Conservation (phyloP, 2,113 vertebrate genomes). For the Macaca fascicularis region DNA sequence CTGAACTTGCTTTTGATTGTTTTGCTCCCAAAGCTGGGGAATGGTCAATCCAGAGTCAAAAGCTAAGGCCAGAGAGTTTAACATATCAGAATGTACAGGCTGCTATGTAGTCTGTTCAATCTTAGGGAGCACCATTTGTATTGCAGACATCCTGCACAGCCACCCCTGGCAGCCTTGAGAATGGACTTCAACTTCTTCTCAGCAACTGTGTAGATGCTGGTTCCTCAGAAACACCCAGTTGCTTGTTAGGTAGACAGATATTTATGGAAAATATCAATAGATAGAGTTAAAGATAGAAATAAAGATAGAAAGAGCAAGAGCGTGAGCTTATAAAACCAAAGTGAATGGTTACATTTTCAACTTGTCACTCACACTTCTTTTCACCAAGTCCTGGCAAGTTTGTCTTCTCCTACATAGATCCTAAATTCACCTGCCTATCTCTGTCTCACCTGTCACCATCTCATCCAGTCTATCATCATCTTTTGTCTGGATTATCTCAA, state of each 20-base stretch:
- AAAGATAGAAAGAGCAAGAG: background rate
- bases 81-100: accelerated
- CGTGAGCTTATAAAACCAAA: background rate
- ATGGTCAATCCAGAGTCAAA: background rate
- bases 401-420: background rate
- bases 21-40: background rate
- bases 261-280: background rate
- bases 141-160: background rate
- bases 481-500: background rate
- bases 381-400: background rate
- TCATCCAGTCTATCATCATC: accelerated
- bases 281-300: background rate
- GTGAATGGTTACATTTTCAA: background rate
- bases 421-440: background rate
- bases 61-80: background rate
- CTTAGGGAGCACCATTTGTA: accelerated
- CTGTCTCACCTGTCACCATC: background rate
- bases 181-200: background rate
- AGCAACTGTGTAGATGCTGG: background rate
- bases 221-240: background rate
- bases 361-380: background rate
- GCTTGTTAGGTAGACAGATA: background rate
- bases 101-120: background rate
- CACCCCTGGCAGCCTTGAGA: background rate
- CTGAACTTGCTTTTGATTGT: background rate